These are phyloP conservation scores for Ormyrus rosae DNA, from an alignment of 2,888 invertebrate genomes.

Conservation along the genomic window DNA sequence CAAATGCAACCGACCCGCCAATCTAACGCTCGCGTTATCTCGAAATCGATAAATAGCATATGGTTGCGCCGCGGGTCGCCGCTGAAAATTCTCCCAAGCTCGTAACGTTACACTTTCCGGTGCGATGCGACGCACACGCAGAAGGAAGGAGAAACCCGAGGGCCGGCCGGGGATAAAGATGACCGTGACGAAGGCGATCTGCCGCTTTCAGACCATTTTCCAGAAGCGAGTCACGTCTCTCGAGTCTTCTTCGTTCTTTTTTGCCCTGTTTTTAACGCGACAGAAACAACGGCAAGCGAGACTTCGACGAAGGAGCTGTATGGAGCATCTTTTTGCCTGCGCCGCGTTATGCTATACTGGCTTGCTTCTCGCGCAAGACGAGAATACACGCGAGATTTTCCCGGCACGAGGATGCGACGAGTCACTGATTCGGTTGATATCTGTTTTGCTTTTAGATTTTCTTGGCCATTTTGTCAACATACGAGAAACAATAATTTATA, in stretches of 20 bases:
- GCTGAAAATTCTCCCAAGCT: background rate
- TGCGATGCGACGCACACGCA: background rate
- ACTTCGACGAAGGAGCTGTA: background rate
- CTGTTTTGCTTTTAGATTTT: conserved; percentile 10
- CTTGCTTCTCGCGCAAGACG: background rate
- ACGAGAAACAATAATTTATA: background rate
- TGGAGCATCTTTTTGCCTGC: conserved; percentile 26
- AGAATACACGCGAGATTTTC: background rate
- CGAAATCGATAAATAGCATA: conserved; percentile 19
- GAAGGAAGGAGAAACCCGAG: conserved; percentile 45
- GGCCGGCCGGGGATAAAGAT: conserved; percentile 16
- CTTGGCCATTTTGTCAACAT: background rate
- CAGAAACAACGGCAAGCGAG: conserved; percentile 12
- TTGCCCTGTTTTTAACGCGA: no score
- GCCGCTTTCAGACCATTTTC: conserved; percentile 38
- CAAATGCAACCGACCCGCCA: background rate
- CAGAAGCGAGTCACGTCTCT: conserved; percentile 44
- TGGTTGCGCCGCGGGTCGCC: background rate
- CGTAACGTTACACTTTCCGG: conserved; percentile 46
- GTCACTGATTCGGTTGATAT: background rate
- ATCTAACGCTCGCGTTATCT: background rate
- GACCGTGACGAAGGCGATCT: conserved; percentile 38
- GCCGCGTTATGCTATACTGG: background rate
- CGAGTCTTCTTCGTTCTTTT: conserved; percentile 24
- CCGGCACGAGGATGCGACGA: background rate